phyloP scores from a whole-genome alignment of 2,797 vertebrate genomes.

The Acipenser oxyrinchus region DNA sequence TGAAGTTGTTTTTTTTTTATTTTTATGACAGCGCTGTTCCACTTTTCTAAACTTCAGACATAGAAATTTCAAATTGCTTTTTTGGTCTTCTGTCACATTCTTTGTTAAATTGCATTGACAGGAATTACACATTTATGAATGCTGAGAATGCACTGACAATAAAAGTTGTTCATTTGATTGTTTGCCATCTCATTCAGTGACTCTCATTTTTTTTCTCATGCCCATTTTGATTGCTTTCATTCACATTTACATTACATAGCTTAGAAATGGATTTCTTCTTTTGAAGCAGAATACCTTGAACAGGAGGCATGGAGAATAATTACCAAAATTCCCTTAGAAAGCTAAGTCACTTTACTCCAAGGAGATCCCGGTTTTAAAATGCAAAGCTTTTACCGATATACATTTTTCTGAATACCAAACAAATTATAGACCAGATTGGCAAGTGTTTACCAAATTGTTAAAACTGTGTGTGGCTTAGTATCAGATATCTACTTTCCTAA shows the following conservation, averaged over 20 bases:
- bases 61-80: no score
- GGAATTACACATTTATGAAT: no score
- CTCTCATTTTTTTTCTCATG: neutral
- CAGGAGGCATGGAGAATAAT: neutral
- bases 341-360: neutral
- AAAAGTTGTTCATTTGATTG: neutral
- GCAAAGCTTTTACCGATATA: neutral
- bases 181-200: neutral
- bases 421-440: neutral
- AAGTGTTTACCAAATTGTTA: constrained; percentile 1
- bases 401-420: constrained; percentile 6
- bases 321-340: neutral
- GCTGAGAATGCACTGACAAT: no score
- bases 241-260: neutral
- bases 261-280: no score
- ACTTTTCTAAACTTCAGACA: neutral
- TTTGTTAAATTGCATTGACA: no score
- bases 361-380: neutral
- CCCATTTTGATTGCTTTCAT: neutral
- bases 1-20: neutral
- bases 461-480: neutral
- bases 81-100: no score
- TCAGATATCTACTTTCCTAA: neutral
- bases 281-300: neutral
- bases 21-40: neutral